phyloP scores from a whole-genome alignment of 2,113 vertebrate species.

The Nesospiza acunhae region DNA sequence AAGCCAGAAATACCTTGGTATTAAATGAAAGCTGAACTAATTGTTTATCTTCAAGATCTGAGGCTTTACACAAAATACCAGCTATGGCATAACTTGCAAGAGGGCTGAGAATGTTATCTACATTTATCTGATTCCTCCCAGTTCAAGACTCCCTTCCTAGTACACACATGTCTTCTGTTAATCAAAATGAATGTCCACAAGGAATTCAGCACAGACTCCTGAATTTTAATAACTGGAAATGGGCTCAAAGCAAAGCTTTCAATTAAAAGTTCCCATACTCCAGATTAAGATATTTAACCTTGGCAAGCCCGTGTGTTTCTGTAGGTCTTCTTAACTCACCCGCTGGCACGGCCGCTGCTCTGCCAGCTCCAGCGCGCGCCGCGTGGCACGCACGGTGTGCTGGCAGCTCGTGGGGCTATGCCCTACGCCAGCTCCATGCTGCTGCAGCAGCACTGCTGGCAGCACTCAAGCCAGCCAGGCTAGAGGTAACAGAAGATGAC shows the following conservation, averaged over 20 bases:
- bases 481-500: background rate
- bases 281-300: conserved; percentile 65
- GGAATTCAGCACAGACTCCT: conserved; percentile 63
- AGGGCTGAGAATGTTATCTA: conserved; percentile 39
- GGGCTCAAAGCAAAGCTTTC: conserved; percentile 60
- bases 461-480: background rate
- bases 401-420: background rate
- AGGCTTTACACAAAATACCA: conserved; percentile 18
- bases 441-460: background rate
- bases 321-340: background rate
- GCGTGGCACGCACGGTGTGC: background rate
- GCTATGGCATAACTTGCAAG: conserved; percentile 4
- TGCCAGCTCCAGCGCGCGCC: background rate
- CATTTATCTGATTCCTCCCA: conserved; percentile 38
- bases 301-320: conserved; percentile 38
- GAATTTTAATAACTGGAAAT: conserved; percentile 58
- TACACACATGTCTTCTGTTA: conserved; percentile 46
- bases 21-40: conserved; percentile 46
- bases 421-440: background rate
- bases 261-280: conserved; percentile 52
- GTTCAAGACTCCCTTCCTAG: conserved; percentile 25
- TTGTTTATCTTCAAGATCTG: conserved; percentile 13
- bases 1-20: conserved; percentile 28
- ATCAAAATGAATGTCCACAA: conserved; percentile 64
- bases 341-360: background rate